phyloP scores from a whole-genome alignment of 1,140 invertebrate species.

The Drosophila oshimai region DNA sequence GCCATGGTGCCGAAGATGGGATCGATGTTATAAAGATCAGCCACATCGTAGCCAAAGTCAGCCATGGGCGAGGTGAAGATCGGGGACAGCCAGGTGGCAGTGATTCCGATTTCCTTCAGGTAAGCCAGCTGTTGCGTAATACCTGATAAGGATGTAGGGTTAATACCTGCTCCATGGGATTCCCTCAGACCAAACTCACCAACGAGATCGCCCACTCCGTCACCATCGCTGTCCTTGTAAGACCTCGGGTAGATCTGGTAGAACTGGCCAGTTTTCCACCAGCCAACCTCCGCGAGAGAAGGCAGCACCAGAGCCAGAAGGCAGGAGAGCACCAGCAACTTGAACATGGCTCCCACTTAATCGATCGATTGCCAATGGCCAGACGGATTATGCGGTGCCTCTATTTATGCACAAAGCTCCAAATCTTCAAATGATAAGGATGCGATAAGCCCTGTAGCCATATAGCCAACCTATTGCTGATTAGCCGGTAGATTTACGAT shows the following conservation, averaged over 20 bases:
- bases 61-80: conserved; percentile 86
- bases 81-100: conserved; percentile 87
- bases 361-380: conserved; percentile 31
- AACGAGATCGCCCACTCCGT: conserved; percentile 90
- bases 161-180: rapidly evolving
- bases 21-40: conserved; percentile 86
- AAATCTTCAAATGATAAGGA: conserved; percentile 1
- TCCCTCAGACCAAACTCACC: conserved; percentile 56
- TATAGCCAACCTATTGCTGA: conserved; percentile 9
- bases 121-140: conserved; percentile 86
- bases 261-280: conserved; percentile 89
- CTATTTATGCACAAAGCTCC: conserved; percentile 50
- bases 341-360: conserved; percentile 30
- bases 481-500: conserved; percentile 36
- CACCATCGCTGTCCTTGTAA: conserved; percentile 90
- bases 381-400: conserved; percentile 38
- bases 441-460: conserved; percentile 42
- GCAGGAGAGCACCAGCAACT: conserved; percentile 49
- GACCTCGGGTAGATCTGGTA: conserved; percentile 92
- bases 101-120: conserved; percentile 86
- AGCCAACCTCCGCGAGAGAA: conserved; percentile 80
- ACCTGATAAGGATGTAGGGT: conserved; percentile 79
- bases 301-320: conserved; percentile 53
- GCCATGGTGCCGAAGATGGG: conserved; percentile 88
- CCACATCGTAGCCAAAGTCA: conserved; percentile 87